These are phyloP conservation scores for Myrmophylax atrothorax DNA, from an alignment of 2,113 vertebrate species.

Conservation along the genomic window DNA sequence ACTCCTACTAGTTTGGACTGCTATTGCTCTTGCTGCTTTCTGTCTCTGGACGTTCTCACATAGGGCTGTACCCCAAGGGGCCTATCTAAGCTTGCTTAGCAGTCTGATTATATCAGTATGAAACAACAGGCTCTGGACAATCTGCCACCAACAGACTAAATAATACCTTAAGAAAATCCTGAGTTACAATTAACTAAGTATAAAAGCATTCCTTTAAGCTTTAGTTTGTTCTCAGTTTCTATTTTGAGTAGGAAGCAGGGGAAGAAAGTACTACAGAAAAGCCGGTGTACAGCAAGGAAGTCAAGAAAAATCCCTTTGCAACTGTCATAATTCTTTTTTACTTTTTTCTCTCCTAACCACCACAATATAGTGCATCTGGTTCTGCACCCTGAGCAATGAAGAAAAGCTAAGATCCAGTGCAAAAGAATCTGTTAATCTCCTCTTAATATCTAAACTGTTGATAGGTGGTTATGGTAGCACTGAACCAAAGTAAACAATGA, in stretches of 20 bases:
- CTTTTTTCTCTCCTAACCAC: background rate
- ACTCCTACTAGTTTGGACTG: background rate
- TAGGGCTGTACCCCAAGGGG: background rate
- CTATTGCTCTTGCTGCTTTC: background rate
- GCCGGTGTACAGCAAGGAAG: background rate
- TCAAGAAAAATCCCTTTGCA: background rate
- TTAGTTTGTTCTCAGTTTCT: background rate
- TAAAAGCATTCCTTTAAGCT: background rate
- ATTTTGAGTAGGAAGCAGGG: background rate
- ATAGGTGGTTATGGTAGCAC: background rate
- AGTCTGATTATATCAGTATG: background rate
- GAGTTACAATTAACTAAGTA: background rate
- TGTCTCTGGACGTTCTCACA: background rate
- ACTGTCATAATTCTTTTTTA: background rate
- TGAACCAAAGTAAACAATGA: background rate
- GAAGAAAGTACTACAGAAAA: background rate
- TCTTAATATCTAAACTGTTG: background rate
- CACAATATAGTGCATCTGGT: background rate
- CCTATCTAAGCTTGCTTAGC: background rate
- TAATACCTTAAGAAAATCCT: background rate
- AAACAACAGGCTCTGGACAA: background rate
- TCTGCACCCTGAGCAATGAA: background rate
- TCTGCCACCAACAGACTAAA: background rate
- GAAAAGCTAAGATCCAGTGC: background rate
- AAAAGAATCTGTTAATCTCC: background rate